Percentiles rank a stretch among this genome's conserved stretches.
phyloP scores from a whole-genome alignment of 2,113 vertebrate species.

The Catharus fuscescens region DNA sequence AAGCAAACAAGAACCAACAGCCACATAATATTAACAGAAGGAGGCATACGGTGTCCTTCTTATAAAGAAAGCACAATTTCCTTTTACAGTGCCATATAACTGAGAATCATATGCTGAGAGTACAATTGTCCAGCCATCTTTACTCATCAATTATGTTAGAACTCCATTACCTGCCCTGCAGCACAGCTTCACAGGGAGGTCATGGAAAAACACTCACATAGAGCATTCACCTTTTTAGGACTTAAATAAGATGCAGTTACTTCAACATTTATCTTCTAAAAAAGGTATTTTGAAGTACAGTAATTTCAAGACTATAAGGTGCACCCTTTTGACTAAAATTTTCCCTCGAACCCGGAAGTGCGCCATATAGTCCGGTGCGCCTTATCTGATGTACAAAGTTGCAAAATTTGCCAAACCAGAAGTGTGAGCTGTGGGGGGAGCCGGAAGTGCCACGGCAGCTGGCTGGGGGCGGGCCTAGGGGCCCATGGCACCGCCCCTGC shows the following conservation, averaged over 20 bases:
- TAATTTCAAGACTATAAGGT: too few species aligned
- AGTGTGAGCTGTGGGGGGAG: too few species aligned
- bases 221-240: background rate
- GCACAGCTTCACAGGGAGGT: background rate
- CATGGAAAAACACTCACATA: background rate
- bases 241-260: background rate
- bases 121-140: background rate
- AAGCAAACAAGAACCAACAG: background rate
- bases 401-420: too few species aligned
- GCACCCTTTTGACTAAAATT: too few species aligned
- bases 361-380: too few species aligned
- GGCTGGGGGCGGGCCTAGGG: too few species aligned
- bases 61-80: background rate
- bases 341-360: too few species aligned
- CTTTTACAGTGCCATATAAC: background rate
- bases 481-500: too few species aligned
- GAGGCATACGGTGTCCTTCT: background rate
- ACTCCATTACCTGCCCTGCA: background rate
- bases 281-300: background rate
- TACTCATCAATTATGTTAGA: background rate
- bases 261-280: background rate
- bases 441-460: too few species aligned
- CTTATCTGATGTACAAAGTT: too few species aligned
- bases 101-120: background rate
- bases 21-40: background rate